phyloP scores from a whole-genome alignment of 2,113 vertebrate species.

The Sitta europaea region DNA sequence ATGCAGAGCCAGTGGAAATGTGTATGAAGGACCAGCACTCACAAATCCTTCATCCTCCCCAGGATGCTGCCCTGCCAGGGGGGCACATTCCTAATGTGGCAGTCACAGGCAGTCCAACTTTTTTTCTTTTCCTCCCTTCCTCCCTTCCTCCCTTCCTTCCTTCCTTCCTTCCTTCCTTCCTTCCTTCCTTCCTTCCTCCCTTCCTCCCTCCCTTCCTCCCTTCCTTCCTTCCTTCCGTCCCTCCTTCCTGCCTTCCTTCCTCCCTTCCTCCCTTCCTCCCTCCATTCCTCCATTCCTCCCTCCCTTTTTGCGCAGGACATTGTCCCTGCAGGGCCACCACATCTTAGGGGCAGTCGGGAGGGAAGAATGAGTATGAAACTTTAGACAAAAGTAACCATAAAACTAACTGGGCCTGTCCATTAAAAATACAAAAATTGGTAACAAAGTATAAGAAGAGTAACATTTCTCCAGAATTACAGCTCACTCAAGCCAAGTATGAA shows the following conservation, averaged over 20 bases:
- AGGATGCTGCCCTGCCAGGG: neutral
- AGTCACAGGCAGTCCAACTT: neutral
- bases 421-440: neutral
- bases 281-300: too few relatives aligned
- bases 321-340: neutral
- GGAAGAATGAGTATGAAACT: neutral
- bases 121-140: too few relatives aligned
- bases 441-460: neutral
- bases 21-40: rapidly evolving
- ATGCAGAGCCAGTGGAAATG: neutral
- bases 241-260: too few relatives aligned
- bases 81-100: rapidly evolving
- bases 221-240: too few relatives aligned
- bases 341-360: too few relatives aligned
- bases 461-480: neutral
- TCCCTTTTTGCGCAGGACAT: neutral
- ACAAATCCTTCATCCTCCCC: neutral
- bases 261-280: too few relatives aligned
- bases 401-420: neutral
- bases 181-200: too few relatives aligned
- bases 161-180: too few relatives aligned
- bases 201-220: too few relatives aligned
- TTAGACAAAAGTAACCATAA: neutral
- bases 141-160: too few relatives aligned
- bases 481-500: neutral